These are phyloP conservation scores for Perca schrenkii DNA, from an alignment of 2,113 vertebrate genomes.

Conservation along the genomic window DNA sequence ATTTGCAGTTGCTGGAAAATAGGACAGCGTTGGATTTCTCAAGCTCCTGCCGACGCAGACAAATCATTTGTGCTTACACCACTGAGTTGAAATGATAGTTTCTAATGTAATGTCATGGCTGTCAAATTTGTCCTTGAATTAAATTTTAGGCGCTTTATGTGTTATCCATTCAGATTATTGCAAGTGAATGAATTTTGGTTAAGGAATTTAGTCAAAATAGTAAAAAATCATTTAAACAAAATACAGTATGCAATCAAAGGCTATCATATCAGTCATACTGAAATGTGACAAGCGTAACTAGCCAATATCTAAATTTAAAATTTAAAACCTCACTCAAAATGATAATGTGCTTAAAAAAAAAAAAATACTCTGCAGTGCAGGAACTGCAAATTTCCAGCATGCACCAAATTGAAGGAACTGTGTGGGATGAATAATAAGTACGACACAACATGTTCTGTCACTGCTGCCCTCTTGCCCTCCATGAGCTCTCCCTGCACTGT, in stretches of 20 bases:
- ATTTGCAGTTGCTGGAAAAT: constrained; percentile 41
- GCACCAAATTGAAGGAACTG: not conserved
- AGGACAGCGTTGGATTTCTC: constrained; percentile 47
- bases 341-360: not conserved
- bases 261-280: not conserved
- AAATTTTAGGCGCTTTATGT: no score
- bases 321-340: not conserved
- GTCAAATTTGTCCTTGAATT: not conserved
- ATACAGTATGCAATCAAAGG: not conserved
- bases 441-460: constrained; percentile 53
- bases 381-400: constrained; percentile 2
- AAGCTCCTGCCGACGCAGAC: constrained; percentile 29
- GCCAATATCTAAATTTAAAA: not conserved
- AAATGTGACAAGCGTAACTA: not conserved
- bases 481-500: constrained; percentile 43
- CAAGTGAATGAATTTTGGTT: not conserved
- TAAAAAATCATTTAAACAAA: not conserved
- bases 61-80: constrained; percentile 49
- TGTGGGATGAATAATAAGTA: constrained; percentile 35
- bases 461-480: constrained; percentile 42
- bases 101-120: constrained; percentile 35
- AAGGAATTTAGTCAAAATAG: not conserved
- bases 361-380: not conserved
- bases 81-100: constrained; percentile 53
- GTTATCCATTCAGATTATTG: not conserved